phyloP scores from a whole-genome alignment of 2,888 invertebrate genomes.

The Mesopsocus fuscifrons region DNA sequence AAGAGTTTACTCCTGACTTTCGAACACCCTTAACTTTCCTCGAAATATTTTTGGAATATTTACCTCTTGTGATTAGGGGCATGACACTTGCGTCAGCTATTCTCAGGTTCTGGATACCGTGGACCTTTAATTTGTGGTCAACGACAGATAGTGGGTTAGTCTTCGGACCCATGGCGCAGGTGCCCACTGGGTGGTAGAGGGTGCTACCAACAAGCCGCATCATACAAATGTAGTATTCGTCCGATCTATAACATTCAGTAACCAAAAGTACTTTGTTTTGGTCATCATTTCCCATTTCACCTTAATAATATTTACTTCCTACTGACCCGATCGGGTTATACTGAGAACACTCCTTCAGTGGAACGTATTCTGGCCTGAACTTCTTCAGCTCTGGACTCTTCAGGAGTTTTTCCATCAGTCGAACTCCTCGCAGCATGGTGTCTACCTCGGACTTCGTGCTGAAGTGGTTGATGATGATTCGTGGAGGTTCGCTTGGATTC shows the following conservation, averaged over 20 bases:
- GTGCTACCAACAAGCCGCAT: conserved; percentile 9
- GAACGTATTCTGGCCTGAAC: conserved; percentile 22
- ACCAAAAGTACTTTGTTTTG: too few species aligned
- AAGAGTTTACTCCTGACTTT: conserved; percentile 42
- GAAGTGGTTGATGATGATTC: conserved; percentile 29
- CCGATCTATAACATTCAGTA: too few species aligned
- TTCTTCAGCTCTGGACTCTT: conserved; percentile 25
- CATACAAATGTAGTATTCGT: conserved; percentile 12
- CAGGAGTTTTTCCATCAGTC: conserved; percentile 24
- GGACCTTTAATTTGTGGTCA: not conserved
- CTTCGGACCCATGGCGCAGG: conserved; percentile 13
- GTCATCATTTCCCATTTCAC: too few species aligned
- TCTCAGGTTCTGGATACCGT: not conserved
- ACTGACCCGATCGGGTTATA: conserved; percentile 20
- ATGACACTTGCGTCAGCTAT: not conserved
- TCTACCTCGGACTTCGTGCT: conserved; percentile 31
- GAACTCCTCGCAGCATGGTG: conserved; percentile 31
- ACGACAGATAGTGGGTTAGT: conserved; percentile 9
- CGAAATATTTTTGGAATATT: too few species aligned
- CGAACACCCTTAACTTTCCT: conserved; percentile 40
- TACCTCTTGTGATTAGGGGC: not conserved
- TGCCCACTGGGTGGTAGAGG: conserved; percentile 12
- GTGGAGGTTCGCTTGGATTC: conserved; percentile 19
- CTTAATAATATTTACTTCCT: conserved; percentile 23
- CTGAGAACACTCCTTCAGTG: too few species aligned